phyloP scores from a whole-genome alignment of 2,113 vertebrate species.

The Herpailurus yagouaroundi region DNA sequence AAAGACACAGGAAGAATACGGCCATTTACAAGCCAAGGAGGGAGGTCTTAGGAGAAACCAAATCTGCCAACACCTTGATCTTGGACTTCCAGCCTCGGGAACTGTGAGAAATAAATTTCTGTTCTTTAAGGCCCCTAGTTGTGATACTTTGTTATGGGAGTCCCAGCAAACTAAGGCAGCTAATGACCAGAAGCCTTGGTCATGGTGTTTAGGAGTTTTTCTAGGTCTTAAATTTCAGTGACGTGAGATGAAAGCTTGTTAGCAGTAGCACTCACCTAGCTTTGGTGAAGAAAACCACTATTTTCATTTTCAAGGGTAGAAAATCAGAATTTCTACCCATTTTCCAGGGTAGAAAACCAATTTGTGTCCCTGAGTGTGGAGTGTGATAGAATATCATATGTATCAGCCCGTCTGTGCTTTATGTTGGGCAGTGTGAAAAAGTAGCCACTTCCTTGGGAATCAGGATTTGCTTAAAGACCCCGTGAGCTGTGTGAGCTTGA shows the following conservation, averaged over 20 bases:
- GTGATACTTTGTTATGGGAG: neutral
- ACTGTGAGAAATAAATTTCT: neutral
- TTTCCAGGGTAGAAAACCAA: neutral
- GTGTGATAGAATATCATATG: neutral
- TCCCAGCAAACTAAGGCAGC: neutral
- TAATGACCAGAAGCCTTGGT: neutral
- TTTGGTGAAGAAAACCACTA: neutral
- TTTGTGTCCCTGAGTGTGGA: neutral
- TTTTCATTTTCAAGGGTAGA: neutral
- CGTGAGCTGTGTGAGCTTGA: neutral
- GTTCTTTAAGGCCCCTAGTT: neutral
- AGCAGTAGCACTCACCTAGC: neutral
- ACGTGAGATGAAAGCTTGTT: neutral
- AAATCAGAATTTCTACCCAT: neutral
- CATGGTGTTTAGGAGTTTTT: neutral
- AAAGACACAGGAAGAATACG: neutral
- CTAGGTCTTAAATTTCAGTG: neutral
- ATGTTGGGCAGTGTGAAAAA: neutral
- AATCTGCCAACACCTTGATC: neutral
- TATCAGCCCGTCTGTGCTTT: neutral
- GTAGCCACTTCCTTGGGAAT: neutral
- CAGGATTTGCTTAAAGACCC: neutral
- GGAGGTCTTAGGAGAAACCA: neutral
- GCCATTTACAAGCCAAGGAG: too few species aligned
- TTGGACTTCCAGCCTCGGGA: neutral